Evolutionary conservation across 2,113 vertebrate species (phyloP).

Genomic region (Acrocephalus kingi): DNA sequence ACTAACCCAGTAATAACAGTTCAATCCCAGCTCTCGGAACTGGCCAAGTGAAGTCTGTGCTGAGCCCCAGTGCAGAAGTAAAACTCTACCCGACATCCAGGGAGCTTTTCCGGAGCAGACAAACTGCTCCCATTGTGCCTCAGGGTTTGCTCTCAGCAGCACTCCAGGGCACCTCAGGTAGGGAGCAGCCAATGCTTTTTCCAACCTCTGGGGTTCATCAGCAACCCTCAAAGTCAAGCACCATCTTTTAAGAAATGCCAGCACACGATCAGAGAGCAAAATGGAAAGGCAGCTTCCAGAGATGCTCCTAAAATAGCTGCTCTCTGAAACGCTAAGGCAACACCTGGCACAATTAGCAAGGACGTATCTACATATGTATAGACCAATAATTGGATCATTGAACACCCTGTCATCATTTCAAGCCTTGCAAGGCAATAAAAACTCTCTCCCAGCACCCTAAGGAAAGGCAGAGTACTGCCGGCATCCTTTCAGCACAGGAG

Average conservation of each 20-base stretch:
- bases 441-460: not conserved
- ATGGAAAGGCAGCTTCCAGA: not conserved
- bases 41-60: not conserved
- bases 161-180: not conserved
- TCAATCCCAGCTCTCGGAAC: not conserved
- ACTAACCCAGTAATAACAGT: not conserved
- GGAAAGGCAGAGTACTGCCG: not conserved
- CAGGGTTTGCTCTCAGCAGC: not conserved
- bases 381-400: not conserved
- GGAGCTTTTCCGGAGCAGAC: not conserved
- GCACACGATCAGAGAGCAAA: not conserved
- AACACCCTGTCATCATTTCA: not conserved
- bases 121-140: rapidly evolving
- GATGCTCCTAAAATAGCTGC: not conserved
- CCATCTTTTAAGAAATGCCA: not conserved
- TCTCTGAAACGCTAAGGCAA: not conserved
- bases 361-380: not conserved
- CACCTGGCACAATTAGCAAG: conserved; percentile 20
- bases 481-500: not conserved
- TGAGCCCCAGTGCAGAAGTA: not conserved
- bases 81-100: not conserved
- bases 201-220: not conserved
- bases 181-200: not conserved
- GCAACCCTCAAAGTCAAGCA: not conserved
- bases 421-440: not conserved